Percentiles rank a stretch among this genome's conserved stretches.
Conservation (phyloP, 1,140 invertebrate species). For the Acromyrmex charruanus region DNA sequence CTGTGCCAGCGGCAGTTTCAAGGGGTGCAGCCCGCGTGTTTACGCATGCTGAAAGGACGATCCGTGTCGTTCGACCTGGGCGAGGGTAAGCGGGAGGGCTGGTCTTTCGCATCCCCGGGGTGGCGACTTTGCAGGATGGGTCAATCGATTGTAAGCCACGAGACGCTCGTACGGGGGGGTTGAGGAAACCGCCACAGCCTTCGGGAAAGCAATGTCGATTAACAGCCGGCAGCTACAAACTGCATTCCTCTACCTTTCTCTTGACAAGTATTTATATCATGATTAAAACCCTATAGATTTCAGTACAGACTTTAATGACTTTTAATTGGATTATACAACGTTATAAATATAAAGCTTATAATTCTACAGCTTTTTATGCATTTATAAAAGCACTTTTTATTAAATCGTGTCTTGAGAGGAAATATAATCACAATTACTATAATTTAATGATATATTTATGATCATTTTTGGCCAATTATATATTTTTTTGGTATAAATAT, state of each 20-base stretch:
- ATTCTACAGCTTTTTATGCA: not conserved
- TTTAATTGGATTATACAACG: not conserved
- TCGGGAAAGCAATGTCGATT: not conserved
- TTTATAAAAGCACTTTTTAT: too few species aligned
- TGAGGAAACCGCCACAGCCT: not conserved
- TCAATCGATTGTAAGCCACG: constrained; percentile 53
- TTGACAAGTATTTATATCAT: not conserved
- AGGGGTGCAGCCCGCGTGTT: constrained; percentile 52
- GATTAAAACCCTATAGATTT: not conserved
- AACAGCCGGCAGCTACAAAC: not conserved
- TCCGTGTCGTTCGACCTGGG: constrained; percentile 41
- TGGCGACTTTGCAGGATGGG: constrained; percentile 36
- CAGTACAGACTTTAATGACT: not conserved
- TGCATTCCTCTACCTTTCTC: not conserved
- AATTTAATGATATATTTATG: too few species aligned
- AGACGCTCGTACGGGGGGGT: constrained; percentile 4
- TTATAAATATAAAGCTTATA: not conserved
- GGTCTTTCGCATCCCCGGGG: constrained; percentile 24
- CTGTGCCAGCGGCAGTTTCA: constrained; percentile 6
- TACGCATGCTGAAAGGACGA: constrained; percentile 68
- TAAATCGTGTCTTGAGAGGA: too few species aligned
- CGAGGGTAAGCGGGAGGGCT: constrained; percentile 56
- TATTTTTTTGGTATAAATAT: too few species aligned
- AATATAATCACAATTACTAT: too few species aligned
- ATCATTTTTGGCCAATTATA: too few species aligned